Percentiles rank a stretch among this genome's conserved stretches.
These are phyloP conservation scores for Gadus macrocephalus DNA, from an alignment of 2,113 vertebrate genomes.

Conservation along the genomic window DNA sequence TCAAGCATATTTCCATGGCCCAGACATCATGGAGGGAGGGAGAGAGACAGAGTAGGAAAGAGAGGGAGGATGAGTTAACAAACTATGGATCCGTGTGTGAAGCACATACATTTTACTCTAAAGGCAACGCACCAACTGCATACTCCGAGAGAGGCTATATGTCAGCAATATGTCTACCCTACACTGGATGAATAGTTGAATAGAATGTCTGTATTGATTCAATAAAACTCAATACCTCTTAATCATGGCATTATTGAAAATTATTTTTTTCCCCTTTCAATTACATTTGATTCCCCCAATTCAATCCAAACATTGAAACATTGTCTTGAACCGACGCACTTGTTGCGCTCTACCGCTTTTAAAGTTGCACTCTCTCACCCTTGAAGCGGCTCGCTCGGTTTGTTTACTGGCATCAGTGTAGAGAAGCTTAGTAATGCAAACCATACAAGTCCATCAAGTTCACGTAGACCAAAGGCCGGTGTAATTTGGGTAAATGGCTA, in stretches of 20 bases:
- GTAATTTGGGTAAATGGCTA: constrained; percentile 74
- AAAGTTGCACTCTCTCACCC: constrained; percentile 57
- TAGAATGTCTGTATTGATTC: constrained; percentile 36
- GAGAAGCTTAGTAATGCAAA: constrained; percentile 69
- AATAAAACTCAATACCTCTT: constrained; percentile 39
- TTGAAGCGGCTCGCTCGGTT: constrained; percentile 36
- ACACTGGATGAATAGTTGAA: constrained; percentile 26
- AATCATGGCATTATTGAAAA: constrained; percentile 9
- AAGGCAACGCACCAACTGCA: constrained; percentile 30
- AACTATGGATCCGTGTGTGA: constrained; percentile 42
- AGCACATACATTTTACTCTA: constrained; percentile 39
- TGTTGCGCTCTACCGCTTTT: constrained; percentile 32
- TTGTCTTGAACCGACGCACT: constrained; percentile 45
- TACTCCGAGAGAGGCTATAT: constrained; percentile 25
- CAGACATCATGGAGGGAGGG: constrained; percentile 38
- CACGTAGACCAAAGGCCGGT: constrained; percentile 71
- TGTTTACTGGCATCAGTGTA: constrained; percentile 61
- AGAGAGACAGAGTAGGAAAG: constrained; percentile 28
- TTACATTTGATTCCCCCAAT: too few relatives aligned
- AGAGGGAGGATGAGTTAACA: constrained; percentile 47
- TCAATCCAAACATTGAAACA: constrained; percentile 37
- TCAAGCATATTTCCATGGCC: constrained; percentile 60
- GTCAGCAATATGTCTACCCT: constrained; percentile 17
- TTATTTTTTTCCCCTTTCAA: constrained; percentile 4
- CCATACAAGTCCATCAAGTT: constrained; percentile 76